Evolutionary conservation across 2,797 vertebrate species (phyloP).

Genomic region (Micrastur ruficollis): DNA sequence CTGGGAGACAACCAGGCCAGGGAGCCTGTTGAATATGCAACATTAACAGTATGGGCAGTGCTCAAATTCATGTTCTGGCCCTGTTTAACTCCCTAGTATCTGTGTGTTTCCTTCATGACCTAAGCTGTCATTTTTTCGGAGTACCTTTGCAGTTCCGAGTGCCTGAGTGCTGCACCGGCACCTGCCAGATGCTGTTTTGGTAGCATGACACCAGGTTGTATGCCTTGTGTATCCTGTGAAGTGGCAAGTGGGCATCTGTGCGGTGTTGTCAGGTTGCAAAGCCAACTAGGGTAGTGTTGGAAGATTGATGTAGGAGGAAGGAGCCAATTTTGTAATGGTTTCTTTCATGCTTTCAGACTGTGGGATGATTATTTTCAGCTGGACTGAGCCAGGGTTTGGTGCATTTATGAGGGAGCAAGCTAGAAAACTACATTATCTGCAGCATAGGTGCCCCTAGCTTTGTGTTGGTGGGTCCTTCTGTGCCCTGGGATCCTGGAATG

Average conservation of each 20-base stretch:
- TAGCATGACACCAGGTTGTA: not conserved
- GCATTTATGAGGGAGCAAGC: fast-evolving
- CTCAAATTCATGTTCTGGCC: not conserved
- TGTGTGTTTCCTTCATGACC: not conserved
- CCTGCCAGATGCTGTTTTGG: not conserved
- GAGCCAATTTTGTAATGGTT: not conserved
- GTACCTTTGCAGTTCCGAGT: not conserved
- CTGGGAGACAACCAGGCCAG: not conserved
- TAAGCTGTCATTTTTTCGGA: not conserved
- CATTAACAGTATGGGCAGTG: not conserved
- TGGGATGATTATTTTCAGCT: not conserved
- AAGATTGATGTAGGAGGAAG: not conserved
- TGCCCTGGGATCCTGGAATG: not conserved
- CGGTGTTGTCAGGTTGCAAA: not conserved
- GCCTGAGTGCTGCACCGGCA: not conserved
- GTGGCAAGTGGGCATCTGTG: not conserved
- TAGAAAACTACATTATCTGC: not conserved
- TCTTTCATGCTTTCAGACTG: not conserved
- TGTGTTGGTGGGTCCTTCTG: not conserved
- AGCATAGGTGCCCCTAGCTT: not conserved
- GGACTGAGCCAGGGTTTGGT: not conserved
- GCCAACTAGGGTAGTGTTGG: not conserved
- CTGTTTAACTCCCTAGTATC: not conserved
- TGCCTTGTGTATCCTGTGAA: not conserved
- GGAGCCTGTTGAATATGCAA: not conserved